Evolutionary conservation across 1,140 invertebrate species (phyloP).

Genomic region (Ptiloglossa arizonensis): DNA sequence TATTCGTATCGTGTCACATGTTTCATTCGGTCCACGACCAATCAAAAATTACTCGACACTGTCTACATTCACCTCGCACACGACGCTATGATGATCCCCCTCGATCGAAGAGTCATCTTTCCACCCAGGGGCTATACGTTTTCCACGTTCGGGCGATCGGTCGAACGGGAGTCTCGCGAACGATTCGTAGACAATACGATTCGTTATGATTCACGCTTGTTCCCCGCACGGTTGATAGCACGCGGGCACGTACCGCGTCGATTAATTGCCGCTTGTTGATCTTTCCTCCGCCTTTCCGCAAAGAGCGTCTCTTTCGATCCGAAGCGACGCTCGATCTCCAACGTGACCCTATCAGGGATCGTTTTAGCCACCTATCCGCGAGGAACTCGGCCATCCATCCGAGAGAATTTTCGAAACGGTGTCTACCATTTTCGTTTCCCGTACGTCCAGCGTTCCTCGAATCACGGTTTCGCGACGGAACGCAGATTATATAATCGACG

Average conservation of each 20-base stretch:
- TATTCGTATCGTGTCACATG: no score
- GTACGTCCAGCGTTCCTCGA: not conserved
- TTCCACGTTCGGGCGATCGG: not conserved
- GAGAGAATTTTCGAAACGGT: not conserved
- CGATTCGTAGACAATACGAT: not conserved
- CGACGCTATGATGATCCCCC: no score
- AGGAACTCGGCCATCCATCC: no score
- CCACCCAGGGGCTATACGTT: no score
- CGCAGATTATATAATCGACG: slow-evolving; percentile 13
- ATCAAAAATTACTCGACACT: no score
- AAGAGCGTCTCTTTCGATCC: not conserved
- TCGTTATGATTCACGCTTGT: slow-evolving; percentile 10
- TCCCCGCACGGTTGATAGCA: not conserved
- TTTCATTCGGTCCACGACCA: no score
- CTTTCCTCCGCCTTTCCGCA: not conserved
- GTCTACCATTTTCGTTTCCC: not conserved
- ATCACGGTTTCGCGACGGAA: slow-evolving; percentile 6
- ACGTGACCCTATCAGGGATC: no score
- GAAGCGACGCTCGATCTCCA: no score
- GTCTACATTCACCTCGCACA: no score
- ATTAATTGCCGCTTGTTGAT: not conserved
- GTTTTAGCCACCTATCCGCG: no score
- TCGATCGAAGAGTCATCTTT: no score
- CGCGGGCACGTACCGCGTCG: not conserved
- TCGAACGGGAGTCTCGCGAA: not conserved